Evolutionary conservation across 2,113 vertebrate species (phyloP), one percentile per base, ranked within the genome.

Genomic region (Brachirus orientalis): DNA sequence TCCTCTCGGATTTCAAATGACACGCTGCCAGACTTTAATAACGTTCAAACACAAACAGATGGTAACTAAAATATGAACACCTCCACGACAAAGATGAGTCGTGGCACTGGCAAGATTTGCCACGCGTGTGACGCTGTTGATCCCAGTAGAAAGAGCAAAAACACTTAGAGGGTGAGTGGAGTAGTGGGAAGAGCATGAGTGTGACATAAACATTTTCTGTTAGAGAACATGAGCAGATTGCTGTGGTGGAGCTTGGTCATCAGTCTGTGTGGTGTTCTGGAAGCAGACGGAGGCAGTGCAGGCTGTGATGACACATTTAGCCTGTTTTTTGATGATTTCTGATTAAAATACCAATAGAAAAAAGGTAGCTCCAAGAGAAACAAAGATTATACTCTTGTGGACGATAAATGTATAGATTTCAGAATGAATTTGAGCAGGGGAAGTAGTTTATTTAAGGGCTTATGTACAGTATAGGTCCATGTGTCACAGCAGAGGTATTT

Each of bases 91-190:
- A 67, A 82, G 47, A 70, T 59, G 45, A 62, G 64, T n/a, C 9
- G 16, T 17, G 46, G 59, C 2, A 68, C 63, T 60, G 69, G 18
- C 14, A 20, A 50, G 50, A 74, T 84, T 63, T 6, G 45, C 59
- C 41, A 19, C 72, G 59, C 44, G 69, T 43, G 54, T 53, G 68
- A 63, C 78, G 64, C 16, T 83, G 80, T 69, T 80, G 77, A 83
- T 71, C 77, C 65, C 37, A 76, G 71, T 69, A 50, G 35, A 37
- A 63, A 5, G 56, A 75, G 47, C 28, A 46, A 76, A 62, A n/a
- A n/a, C n/a, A n/a, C n/a, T n/a, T n/a, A n/a, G n/a, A n/a, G n/a
- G n/a, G n/a, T n/a, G n/a, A n/a, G n/a, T n/a, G n/a, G n/a, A n/a
- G n/a, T n/a, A n/a, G n/a, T n/a, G n/a, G n/a, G n/a, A n/a, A n/a